A percentile compares a stretch with the other conserved stretches of the same genome.
These are phyloP conservation scores for Tenthredo distinguenda DNA, from an alignment of 2,888 invertebrate species.

Conservation along the genomic window DNA sequence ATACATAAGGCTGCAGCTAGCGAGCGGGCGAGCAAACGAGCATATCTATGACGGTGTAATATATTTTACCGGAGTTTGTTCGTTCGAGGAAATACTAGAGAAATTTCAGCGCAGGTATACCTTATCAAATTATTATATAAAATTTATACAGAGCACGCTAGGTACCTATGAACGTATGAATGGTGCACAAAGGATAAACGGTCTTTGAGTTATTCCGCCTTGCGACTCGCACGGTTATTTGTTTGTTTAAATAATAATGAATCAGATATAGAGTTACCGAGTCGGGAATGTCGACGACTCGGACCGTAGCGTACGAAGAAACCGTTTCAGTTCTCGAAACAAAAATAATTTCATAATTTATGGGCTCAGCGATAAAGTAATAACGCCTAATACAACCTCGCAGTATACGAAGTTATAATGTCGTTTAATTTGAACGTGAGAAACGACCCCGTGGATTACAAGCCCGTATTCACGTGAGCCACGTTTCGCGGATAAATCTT, in stretches of 20 bases:
- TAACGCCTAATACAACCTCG: neutral
- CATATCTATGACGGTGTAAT: neutral
- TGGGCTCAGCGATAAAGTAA: neutral
- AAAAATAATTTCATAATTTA: neutral
- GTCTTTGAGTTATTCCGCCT: neutral
- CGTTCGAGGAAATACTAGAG: too few relatives aligned
- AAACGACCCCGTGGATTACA: neutral
- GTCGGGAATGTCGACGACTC: neutral
- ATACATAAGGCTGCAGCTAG: neutral
- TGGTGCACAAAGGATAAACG: neutral
- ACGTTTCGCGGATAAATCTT: neutral
- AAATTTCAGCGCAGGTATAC: too few relatives aligned
- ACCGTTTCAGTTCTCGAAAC: neutral
- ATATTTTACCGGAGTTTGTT: too few relatives aligned
- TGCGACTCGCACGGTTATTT: neutral
- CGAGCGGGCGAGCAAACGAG: neutral
- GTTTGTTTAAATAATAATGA: slow-evolving; percentile 1
- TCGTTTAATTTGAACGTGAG: neutral
- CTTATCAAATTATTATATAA: too few relatives aligned
- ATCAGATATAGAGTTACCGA: neutral
- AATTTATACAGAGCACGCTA: too few relatives aligned
- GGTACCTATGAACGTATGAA: neutral
- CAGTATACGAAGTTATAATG: neutral
- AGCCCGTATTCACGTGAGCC: neutral
- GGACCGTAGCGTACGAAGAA: neutral